Conservation (phyloP, 1,140 invertebrate species). For the Eriosoma lanigerum region DNA sequence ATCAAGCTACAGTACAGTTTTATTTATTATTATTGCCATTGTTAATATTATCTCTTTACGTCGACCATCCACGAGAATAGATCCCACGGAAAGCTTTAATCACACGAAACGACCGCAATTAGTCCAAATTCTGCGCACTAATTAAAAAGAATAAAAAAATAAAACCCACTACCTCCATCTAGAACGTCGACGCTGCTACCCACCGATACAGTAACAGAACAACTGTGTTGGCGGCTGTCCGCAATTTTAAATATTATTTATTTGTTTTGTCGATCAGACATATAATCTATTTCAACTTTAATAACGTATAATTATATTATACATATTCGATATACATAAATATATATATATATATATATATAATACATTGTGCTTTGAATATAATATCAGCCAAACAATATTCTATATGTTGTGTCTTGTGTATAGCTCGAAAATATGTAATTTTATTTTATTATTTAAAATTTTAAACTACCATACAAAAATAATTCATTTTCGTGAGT, state of each 20-base stretch:
- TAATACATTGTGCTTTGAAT: no score
- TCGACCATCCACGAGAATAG: constrained; percentile 4
- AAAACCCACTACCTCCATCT: neutral
- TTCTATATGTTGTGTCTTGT: no score
- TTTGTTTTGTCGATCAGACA: neutral
- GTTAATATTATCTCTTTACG: constrained; percentile 8
- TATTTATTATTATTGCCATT: constrained; percentile 42
- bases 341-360: no score
- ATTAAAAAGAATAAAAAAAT: constrained; percentile 13
- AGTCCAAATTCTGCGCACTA: constrained; percentile 33
- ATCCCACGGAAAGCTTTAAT: constrained; percentile 37
- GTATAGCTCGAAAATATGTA: no score
- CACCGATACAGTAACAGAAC: neutral
- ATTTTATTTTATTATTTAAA: no score
- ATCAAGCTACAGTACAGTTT: constrained; percentile 38
- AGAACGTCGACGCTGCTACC: neutral
- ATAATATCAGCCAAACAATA: no score
- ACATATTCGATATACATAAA: constrained; percentile 3
- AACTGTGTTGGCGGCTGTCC: neutral
- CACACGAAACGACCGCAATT: constrained; percentile 43
- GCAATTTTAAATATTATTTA: constrained; percentile 24
- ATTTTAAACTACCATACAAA: no score
- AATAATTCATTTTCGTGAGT: no score
- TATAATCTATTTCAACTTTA: constrained; percentile 11
- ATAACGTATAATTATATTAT: neutral